phyloP scores from a whole-genome alignment of 2,797 vertebrate species.

The Chelonia mydas region DNA sequence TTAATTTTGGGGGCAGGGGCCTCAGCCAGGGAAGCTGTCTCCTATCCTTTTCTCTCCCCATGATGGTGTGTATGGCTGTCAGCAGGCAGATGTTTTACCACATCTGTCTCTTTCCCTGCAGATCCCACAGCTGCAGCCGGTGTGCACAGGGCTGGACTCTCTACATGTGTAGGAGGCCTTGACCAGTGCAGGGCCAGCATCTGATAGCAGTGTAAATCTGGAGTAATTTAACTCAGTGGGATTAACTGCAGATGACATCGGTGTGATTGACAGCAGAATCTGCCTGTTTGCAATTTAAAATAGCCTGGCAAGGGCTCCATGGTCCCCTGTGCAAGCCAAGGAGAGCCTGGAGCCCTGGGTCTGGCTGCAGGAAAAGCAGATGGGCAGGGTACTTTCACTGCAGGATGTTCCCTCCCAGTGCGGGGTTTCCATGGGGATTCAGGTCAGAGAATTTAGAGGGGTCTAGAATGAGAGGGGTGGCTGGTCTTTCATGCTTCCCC shows the following conservation, averaged over 20 bases:
- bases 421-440: neutral
- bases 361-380: neutral
- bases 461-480: neutral
- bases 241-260: neutral
- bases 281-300: neutral
- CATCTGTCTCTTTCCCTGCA: neutral
- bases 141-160: neutral
- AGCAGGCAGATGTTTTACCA: neutral
- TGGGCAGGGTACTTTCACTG: too few species aligned
- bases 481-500: neutral
- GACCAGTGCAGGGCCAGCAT: neutral
- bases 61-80: too few species aligned
- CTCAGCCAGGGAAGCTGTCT: neutral
- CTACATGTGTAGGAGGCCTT: neutral
- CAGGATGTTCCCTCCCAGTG: neutral
- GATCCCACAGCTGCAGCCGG: neutral
- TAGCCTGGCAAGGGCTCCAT: neutral
- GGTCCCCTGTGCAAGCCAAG: neutral
- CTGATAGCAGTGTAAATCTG: neutral
- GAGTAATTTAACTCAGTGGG: neutral
- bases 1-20: neutral
- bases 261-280: neutral
- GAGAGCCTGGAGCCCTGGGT: neutral
- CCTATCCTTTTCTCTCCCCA: neutral
- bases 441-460: neutral